Evolutionary conservation across 2,797 vertebrate genomes (phyloP), one percentile per base, ranked within the genome.

Genomic region (Poecilia gillii): DNA sequence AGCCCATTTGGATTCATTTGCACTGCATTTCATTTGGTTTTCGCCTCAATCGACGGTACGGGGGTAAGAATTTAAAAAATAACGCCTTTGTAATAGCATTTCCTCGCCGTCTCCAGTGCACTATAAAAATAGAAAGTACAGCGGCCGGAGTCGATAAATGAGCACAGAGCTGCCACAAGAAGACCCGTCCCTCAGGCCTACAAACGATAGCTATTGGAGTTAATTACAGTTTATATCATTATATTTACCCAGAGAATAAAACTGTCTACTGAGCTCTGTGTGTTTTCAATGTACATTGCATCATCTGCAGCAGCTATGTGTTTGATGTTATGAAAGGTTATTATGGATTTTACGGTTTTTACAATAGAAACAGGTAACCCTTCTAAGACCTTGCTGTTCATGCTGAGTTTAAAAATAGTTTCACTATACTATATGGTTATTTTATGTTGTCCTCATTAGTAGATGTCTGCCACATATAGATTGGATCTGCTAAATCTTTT

Each of bases 151-250:
- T 83, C 78, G 77, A 90, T 91, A 91, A 92, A 94, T 86, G 89
- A 94, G 87, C 82, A 88, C 87, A 79, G 78, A 43, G 84, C 89
- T 93, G 89, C 91, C 87, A 85, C 82, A 87, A 92, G 90, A 88
- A 81, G 88, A 85, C 87, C 81, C 47, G 83, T 90, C 93, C 95
- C 93, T 86, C 83, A 85, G 94, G 93, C 91, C 88, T 86, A 86
- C 91, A 90, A 83, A 93, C 87, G 80, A 91, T 92, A 91, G 91
- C 94, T 91, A 91, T 90, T 95, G 91, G 87, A 92, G 89, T 93
- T 94, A 95, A 95, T 95, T 95, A 95, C 93, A 92, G 90, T 93
- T 94, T 92, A 90, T 91, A 92, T 94, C 93, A 92, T 95, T 91
- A 89, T 94, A 93, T 95, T 95, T 95, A 94, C 91, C 85, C 87